Percentiles rank a stretch among this genome's conserved stretches.
These are phyloP conservation scores for Drosophila virilis DNA, from an alignment of 1,140 invertebrate genomes.

Conservation along the genomic window DNA sequence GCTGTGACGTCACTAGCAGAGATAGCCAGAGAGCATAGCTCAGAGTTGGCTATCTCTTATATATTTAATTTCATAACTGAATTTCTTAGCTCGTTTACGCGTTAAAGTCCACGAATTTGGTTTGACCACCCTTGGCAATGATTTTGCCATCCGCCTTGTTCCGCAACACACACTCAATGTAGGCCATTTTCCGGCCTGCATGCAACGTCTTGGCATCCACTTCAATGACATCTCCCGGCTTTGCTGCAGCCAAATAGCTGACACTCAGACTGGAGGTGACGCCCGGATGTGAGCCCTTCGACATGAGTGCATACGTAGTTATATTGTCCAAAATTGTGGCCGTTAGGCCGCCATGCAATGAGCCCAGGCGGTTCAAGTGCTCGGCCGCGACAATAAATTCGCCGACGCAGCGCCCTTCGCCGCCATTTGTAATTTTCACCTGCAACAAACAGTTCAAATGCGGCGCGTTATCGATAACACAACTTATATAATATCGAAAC, in stretches of 20 bases:
- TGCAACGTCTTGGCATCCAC: conserved; percentile 92
- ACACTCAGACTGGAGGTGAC: conserved; percentile 91
- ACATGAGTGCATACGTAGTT: conserved; percentile 92
- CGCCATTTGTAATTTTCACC: conserved; percentile 67
- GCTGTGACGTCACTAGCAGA: conserved; percentile 4
- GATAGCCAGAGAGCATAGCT: neutral
- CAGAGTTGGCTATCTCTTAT: conserved; percentile 6
- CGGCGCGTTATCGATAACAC: conserved; percentile 57
- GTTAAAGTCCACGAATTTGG: conserved; percentile 88
- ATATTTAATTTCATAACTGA: neutral
- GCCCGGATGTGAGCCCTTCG: conserved; percentile 87
- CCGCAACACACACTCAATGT: conserved; percentile 90
- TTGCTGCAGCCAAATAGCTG: conserved; percentile 90
- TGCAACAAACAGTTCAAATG: conserved; percentile 21
- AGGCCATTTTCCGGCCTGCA: conserved; percentile 91
- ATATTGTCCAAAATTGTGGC: conserved; percentile 93
- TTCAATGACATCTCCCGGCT: conserved; percentile 90
- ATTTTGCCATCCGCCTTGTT: conserved; percentile 90
- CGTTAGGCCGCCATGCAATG: conserved; percentile 93
- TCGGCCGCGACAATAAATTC: conserved; percentile 91
- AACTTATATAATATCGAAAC: conserved; percentile 57
- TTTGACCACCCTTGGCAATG: conserved; percentile 92
- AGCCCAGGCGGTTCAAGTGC: conserved; percentile 90
- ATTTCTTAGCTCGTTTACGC: neutral
- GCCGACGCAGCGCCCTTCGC: conserved; percentile 60